A percentile compares a stretch with the other conserved stretches of the same genome.
These are phyloP conservation scores for Macrotis lagotis DNA, from an alignment of 2,113 vertebrate species.

Conservation along the genomic window DNA sequence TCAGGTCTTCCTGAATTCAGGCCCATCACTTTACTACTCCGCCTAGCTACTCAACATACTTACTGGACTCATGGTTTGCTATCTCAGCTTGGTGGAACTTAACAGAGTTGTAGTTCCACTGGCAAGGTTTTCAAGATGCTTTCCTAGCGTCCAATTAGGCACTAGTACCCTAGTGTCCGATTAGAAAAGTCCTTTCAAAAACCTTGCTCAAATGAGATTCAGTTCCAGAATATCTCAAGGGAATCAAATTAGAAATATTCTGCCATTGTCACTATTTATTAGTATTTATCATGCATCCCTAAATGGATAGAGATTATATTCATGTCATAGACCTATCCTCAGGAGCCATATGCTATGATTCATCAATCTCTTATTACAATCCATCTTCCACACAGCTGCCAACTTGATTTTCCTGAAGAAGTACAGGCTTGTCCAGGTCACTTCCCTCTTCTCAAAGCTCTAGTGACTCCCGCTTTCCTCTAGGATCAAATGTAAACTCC, in stretches of 20 bases:
- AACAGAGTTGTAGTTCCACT: not conserved
- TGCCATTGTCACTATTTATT: not conserved
- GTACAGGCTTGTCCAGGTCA: not conserved
- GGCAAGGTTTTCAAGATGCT: not conserved
- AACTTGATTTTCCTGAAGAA: not conserved
- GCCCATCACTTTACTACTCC: not conserved
- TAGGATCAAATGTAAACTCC: not conserved
- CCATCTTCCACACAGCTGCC: not conserved
- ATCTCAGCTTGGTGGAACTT: not conserved
- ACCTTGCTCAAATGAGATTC: not conserved
- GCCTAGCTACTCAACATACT: not conserved
- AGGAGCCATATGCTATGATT: not conserved
- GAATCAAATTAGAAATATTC: not conserved
- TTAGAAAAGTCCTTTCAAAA: not conserved
- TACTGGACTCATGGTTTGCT: not conserved
- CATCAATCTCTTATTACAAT: not conserved
- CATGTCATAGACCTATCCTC: not conserved
- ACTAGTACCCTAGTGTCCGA: no score
- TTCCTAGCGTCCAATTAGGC: not conserved
- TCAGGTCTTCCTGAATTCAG: not conserved
- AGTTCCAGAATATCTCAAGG: not conserved
- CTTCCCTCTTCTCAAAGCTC: not conserved
- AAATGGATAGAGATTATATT: not conserved
- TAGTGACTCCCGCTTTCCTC: not conserved
- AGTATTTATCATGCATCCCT: not conserved